Evolutionary conservation across 2,113 vertebrate species (phyloP), one percentile per base, ranked within the genome.

Genomic region (Lucifuga dentata): DNA sequence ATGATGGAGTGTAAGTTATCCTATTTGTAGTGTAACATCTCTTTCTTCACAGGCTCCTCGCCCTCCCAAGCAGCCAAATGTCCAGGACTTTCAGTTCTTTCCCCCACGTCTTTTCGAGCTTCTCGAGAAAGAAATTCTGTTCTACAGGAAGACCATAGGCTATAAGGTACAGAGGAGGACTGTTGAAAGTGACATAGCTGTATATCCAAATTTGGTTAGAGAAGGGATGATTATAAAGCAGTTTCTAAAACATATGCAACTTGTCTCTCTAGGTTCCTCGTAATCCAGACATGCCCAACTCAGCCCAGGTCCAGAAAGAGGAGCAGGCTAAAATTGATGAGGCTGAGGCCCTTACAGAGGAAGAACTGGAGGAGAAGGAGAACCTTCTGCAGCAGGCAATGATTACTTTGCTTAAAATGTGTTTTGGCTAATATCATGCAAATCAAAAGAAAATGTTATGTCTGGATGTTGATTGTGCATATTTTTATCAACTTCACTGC

Each of bases 51-150:
- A 98, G 98, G 98, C 98, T 90, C 97, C 97, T 33, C 93, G 97
- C 64, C 98, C 98, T 73, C 98, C 98, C 17, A 99, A 99, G 76
- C 98, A 99, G 73, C 98, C 98, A 75, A 99, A 98, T 33, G 96
- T 99, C 49, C 97, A 99, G 81, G 97, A 99, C 87, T 99, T 99
- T 52, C 98, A 99, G 87, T 99, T 99, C 82, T 99, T 99, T 72
- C 97, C 97, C 48, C 98, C 98, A 20, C 95, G 97, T 55, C 93
- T 99, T 33, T 99, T 99, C 91, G 98, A 99, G 83, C 94, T 99
- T 16, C 60, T 99, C 52, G 97, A 99, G 84, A 99, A 99, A 83
- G 97, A 99, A 87, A 99, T 99, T 84, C 92, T 99, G 3, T 98
- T 96, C 91, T 99, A 99, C 89, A 95, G 98, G 58, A 99, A 99